Evolutionary conservation across 2,888 invertebrate genomes (phyloP).

Genomic region (Lasioglossum oenotherae): DNA sequence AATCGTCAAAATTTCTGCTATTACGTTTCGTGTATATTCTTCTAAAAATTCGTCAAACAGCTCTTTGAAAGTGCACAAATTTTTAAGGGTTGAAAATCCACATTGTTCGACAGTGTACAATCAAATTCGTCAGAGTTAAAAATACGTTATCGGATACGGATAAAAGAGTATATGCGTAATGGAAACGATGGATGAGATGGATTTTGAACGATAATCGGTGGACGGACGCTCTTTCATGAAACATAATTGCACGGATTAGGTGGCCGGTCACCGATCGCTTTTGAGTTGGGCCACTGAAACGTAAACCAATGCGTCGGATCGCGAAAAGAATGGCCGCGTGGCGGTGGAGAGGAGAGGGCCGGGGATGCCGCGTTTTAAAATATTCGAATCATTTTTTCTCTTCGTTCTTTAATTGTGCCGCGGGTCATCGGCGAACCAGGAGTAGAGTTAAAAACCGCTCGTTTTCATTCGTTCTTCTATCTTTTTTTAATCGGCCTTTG

Average conservation of each 20-base stretch:
- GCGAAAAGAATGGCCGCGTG: background rate
- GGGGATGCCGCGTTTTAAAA: constrained; percentile 25
- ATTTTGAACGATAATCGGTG: background rate
- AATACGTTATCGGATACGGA: background rate
- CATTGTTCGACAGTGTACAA: too few relatives aligned
- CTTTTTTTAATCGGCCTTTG: constrained; percentile 13
- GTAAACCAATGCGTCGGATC: constrained; percentile 17
- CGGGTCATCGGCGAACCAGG: constrained; percentile 18
- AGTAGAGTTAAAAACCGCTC: constrained; percentile 43
- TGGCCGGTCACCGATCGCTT: constrained; percentile 6
- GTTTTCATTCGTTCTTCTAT: constrained; percentile 23
- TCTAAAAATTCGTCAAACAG: background rate
- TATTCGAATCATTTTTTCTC: constrained; percentile 44
- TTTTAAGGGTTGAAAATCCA: background rate
- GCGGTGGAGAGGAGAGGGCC: background rate
- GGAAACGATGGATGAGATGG: background rate
- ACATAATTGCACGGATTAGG: background rate
- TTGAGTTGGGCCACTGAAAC: constrained; percentile 26
- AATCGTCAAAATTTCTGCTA: background rate
- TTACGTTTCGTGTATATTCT: background rate
- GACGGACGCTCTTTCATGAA: background rate
- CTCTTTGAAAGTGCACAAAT: background rate
- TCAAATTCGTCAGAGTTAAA: background rate
- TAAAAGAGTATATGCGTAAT: background rate
- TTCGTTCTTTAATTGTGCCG: constrained; percentile 38